Evolutionary conservation across 2,797 vertebrate genomes (phyloP).

Genomic region (Bryconaethiops microstoma): DNA sequence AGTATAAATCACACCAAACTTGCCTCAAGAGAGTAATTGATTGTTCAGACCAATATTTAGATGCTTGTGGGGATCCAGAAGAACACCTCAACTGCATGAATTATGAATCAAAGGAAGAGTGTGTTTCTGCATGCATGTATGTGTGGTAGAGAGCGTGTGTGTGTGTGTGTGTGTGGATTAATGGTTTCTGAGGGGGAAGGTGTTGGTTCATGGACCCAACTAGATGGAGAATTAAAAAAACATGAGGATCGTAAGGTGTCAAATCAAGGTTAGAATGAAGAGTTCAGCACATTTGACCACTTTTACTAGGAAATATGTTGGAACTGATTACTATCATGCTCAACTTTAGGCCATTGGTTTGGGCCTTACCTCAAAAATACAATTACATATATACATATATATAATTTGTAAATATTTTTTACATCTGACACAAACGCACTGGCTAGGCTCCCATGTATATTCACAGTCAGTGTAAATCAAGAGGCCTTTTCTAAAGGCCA

Average conservation of each 20-base stretch:
- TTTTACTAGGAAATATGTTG: not conserved
- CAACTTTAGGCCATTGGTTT: not conserved
- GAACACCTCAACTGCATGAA: conserved; percentile 60
- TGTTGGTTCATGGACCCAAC: not conserved
- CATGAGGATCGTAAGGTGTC: not conserved
- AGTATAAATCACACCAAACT: not conserved
- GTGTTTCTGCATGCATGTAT: conserved; percentile 33
- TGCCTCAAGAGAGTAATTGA: conserved; percentile 27
- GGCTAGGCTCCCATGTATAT: too few species aligned
- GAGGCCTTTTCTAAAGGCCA: too few species aligned
- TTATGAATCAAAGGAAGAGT: conserved; percentile 67
- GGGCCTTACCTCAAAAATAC: too few species aligned
- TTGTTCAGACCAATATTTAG: conserved; percentile 3
- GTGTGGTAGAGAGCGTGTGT: too few species aligned
- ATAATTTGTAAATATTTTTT: too few species aligned
- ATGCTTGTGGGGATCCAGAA: conserved; percentile 23
- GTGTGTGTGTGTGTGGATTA: not conserved
- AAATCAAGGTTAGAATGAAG: not conserved
- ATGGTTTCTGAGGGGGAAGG: conserved; percentile 6
- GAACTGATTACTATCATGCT: not conserved
- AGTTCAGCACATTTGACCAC: not conserved
- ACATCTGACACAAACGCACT: too few species aligned
- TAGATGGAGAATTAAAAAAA: not conserved
- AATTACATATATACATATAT: too few species aligned
- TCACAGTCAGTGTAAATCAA: too few species aligned